Conservation (phyloP, 2,888 invertebrate species). For the Geotrupes spiniger region DNA sequence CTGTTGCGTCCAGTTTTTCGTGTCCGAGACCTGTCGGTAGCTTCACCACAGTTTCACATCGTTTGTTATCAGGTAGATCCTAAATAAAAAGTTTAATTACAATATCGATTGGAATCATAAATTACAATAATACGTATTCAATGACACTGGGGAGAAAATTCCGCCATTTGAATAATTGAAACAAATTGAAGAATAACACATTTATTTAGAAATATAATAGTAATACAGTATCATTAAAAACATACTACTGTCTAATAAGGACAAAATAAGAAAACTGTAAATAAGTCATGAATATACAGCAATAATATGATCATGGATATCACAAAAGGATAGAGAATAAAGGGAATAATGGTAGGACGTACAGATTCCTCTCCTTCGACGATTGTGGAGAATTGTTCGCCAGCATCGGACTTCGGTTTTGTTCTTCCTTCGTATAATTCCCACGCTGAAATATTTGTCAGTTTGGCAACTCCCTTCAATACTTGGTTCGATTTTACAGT, state of each 20-base stretch:
- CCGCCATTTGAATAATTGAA: too few relatives aligned
- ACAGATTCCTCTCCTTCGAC: constrained; percentile 42
- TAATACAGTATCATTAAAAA: too few relatives aligned
- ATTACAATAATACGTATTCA: too few relatives aligned
- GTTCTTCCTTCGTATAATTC: constrained; percentile 22
- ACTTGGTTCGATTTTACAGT: constrained; percentile 22
- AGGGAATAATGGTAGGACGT: constrained; percentile 29
- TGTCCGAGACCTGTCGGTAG: constrained; percentile 6
- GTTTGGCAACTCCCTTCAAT: constrained; percentile 13
- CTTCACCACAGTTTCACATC: constrained; percentile 28
- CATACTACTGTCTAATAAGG: constrained; percentile 35
- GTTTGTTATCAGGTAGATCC: constrained; percentile 49
- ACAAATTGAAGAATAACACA: too few relatives aligned
- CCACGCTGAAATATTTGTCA: constrained; percentile 19
- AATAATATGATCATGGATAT: constrained; percentile 27
- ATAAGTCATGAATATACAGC: constrained; percentile 19
- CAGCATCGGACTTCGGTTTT: constrained; percentile 34
- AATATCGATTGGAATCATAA: too few relatives aligned
- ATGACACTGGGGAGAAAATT: too few relatives aligned
- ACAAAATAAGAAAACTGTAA: constrained; percentile 31
- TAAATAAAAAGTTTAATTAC: constrained; percentile 35
- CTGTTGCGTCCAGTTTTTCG: constrained; percentile 4
- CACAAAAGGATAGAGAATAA: constrained; percentile 23
- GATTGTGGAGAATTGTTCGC: constrained; percentile 39
- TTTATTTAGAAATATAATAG: too few relatives aligned